A percentile compares a stretch with the other conserved stretches of the same genome.
phyloP scores from a whole-genome alignment of 2,888 invertebrate genomes.

The Lepas anatifera region DNA sequence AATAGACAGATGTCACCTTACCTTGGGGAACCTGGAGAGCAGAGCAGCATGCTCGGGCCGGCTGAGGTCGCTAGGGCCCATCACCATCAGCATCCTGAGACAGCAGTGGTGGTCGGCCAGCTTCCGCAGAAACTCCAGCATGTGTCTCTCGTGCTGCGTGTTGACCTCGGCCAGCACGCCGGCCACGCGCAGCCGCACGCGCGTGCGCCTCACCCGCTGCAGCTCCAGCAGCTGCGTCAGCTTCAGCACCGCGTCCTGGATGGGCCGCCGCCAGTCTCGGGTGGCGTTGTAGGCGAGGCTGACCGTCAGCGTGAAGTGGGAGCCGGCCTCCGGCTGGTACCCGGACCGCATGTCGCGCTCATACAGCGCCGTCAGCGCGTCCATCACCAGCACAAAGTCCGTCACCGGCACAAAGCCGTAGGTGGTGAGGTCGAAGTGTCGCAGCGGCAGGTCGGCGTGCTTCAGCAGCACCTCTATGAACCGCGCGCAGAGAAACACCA shows the following conservation, averaged over 20 bases:
- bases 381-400: neutral
- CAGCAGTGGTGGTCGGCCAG: neutral
- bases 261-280: neutral
- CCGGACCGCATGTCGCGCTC: neutral
- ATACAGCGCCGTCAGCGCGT: neutral
- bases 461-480: neutral
- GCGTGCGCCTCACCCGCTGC: neutral
- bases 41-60: neutral
- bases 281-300: neutral
- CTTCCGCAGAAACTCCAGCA: neutral
- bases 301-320: neutral
- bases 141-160: neutral
- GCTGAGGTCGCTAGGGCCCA: neutral
- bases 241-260: neutral
- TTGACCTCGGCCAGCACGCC: neutral
- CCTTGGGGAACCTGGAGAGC: neutral
- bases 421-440: neutral
- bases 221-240: neutral
- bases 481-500: neutral
- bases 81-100: neutral
- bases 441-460: neutral
- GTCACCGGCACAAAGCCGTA: neutral
- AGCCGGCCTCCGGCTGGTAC: neutral
- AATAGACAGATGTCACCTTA: neutral
- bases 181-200: neutral